Conservation (phyloP, 2,888 invertebrate species). For the Campoletis raptor region DNA sequence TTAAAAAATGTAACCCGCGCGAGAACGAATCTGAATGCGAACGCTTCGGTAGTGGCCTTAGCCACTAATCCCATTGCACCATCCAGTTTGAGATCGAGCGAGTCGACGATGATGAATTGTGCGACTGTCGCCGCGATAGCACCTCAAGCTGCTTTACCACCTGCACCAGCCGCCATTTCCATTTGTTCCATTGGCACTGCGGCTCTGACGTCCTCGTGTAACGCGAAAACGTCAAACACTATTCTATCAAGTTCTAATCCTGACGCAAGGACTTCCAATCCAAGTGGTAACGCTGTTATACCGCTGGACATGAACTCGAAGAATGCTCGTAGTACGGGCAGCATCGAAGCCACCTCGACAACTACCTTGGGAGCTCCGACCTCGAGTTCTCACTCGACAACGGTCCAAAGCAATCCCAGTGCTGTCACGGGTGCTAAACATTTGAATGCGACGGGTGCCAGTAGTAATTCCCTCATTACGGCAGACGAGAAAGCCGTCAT, state of each 20-base stretch:
- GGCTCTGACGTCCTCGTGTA: conserved; percentile 61
- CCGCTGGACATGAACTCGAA: conserved; percentile 73
- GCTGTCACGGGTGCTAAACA: conserved; percentile 54
- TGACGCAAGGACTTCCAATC: conserved; percentile 57
- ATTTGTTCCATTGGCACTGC: conserved; percentile 71
- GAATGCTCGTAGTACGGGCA: conserved; percentile 67
- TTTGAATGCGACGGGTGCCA: conserved; percentile 31
- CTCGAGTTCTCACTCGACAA: conserved; percentile 52
- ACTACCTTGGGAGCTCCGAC: conserved; percentile 57
- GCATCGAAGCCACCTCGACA: conserved; percentile 72
- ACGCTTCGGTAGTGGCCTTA: conserved; percentile 47
- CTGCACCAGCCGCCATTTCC: conserved; percentile 74
- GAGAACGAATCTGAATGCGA: conserved; percentile 50
- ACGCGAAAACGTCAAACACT: conserved; percentile 67
- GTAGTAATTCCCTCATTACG: conserved; percentile 76
- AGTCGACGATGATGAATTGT: conserved; percentile 63
- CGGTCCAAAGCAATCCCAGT: conserved; percentile 63
- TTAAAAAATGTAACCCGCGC: conserved; percentile 26
- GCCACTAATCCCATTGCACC: conserved; percentile 63
- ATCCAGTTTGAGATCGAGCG: conserved; percentile 53
- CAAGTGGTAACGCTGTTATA: conserved; percentile 60
- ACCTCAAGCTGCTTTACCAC: conserved; percentile 65
- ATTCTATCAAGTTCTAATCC: conserved; percentile 39
- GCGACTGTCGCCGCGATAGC: conserved; percentile 64
- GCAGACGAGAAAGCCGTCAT: conserved; percentile 81